Evolutionary conservation across 2,888 invertebrate species (phyloP).

Genomic region (Hybos culiciformis): DNA sequence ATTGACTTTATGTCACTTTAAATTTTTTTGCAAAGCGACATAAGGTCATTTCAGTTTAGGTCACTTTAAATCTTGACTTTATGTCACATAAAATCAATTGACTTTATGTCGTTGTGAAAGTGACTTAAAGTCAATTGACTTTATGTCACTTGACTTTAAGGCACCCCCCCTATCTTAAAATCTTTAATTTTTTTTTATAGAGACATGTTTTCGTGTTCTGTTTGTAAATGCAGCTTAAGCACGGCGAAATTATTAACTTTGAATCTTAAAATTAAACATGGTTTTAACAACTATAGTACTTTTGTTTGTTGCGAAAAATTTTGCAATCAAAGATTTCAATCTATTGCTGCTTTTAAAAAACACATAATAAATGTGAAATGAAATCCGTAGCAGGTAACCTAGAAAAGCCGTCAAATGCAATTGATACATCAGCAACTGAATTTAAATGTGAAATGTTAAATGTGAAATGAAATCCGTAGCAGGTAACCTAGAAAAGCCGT

Average conservation of each 20-base stretch:
- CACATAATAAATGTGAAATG: slow-evolving; percentile 2
- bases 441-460: not conserved
- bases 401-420: not conserved
- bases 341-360: slow-evolving; percentile 3
- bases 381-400: not conserved
- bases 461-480: not conserved
- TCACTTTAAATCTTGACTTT: too few species aligned
- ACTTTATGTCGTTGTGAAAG: too few species aligned
- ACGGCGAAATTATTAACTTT: not conserved
- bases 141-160: too few species aligned
- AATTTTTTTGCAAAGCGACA: too few species aligned
- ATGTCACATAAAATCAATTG: too few species aligned
- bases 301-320: slow-evolving; percentile 1
- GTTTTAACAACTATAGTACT: slow-evolving; percentile 1
- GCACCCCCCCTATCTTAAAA: too few species aligned
- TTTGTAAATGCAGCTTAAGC: not conserved
- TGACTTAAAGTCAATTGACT: too few species aligned
- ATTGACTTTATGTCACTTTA: too few species aligned
- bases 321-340: not conserved
- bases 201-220: not conserved
- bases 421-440: not conserved
- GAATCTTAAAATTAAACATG: slow-evolving; percentile 2
- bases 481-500: not conserved
- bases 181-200: too few species aligned
- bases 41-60: too few species aligned